These are phyloP conservation scores for Apamea monoglypha DNA, from an alignment of 2,888 invertebrate genomes.

Conservation along the genomic window DNA sequence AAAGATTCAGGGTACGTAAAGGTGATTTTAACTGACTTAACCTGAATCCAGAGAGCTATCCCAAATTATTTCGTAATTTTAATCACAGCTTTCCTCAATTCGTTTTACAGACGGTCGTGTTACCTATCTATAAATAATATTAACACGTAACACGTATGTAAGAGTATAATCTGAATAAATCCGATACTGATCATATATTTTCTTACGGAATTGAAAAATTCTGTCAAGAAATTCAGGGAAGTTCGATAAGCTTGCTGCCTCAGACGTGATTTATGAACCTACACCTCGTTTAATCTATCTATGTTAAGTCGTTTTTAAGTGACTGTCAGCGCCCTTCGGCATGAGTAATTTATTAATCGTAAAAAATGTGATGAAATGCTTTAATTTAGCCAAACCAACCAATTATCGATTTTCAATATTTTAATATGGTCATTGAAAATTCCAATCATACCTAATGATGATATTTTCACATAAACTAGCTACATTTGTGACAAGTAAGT, in stretches of 20 bases:
- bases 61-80: slow-evolving; percentile 16
- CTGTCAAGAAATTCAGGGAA: neutral
- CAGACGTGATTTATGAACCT: neutral
- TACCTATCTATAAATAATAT: slow-evolving; percentile 1
- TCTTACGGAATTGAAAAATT: neutral
- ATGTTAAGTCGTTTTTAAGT: neutral
- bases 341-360: neutral
- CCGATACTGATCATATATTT: neutral
- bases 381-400: neutral
- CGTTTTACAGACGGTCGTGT: neutral
- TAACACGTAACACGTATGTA: neutral
- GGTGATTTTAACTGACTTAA: slow-evolving; percentile 5
- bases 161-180: neutral
- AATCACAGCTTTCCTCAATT: slow-evolving; percentile 2
- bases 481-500: neutral
- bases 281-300: neutral
- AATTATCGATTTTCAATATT: neutral
- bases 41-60: neutral
- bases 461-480: neutral
- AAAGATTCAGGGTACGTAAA: slow-evolving; percentile 6
- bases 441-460: neutral
- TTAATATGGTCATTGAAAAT: neutral
- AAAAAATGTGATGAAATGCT: neutral
- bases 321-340: neutral
- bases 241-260: neutral